A percentile compares a stretch with the other conserved stretches of the same genome.
phyloP scores from a whole-genome alignment of 2,888 invertebrate species.

The Caprella mutica region DNA sequence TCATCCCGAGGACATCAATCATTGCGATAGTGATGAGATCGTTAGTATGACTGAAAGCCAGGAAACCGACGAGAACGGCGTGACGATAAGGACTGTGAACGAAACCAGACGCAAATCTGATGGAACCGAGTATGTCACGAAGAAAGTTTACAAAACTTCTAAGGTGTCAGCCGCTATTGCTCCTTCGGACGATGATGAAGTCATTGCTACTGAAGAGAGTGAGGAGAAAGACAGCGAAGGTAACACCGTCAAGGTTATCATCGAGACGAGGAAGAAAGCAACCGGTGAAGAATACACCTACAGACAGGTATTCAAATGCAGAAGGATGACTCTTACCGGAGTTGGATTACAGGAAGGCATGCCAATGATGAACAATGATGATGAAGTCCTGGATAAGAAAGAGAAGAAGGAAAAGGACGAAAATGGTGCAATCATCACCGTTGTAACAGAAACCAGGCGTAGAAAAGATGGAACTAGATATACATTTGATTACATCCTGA shows the following conservation, averaged over 20 bases:
- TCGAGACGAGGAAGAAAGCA: slow-evolving; percentile 25
- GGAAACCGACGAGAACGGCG: slow-evolving; percentile 32
- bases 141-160: slow-evolving; percentile 33
- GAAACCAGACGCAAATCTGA: slow-evolving; percentile 28
- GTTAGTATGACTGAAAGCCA: slow-evolving; percentile 18
- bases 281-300: slow-evolving; percentile 31
- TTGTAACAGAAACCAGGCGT: slow-evolving; percentile 29
- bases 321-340: slow-evolving; percentile 31
- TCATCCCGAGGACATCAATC: slow-evolving; percentile 30
- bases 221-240: slow-evolving; percentile 30
- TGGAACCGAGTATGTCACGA: slow-evolving; percentile 30
- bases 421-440: slow-evolving; percentile 15
- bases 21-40: slow-evolving; percentile 29
- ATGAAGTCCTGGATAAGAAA: slow-evolving; percentile 23
- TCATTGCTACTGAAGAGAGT: slow-evolving; percentile 25
- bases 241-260: slow-evolving; percentile 17
- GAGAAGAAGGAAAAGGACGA: slow-evolving; percentile 30
- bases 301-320: slow-evolving; percentile 27
- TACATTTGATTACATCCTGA: slow-evolving; percentile 30
- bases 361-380: slow-evolving; percentile 31
- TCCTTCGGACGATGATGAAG: slow-evolving; percentile 30
- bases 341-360: slow-evolving; percentile 27
- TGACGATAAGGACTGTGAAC: slow-evolving; percentile 27
- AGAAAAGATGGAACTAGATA: slow-evolving; percentile 31
- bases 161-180: slow-evolving; percentile 26